Conservation (phyloP, 2,888 invertebrate genomes). For the Criorhina ranunculi region DNA sequence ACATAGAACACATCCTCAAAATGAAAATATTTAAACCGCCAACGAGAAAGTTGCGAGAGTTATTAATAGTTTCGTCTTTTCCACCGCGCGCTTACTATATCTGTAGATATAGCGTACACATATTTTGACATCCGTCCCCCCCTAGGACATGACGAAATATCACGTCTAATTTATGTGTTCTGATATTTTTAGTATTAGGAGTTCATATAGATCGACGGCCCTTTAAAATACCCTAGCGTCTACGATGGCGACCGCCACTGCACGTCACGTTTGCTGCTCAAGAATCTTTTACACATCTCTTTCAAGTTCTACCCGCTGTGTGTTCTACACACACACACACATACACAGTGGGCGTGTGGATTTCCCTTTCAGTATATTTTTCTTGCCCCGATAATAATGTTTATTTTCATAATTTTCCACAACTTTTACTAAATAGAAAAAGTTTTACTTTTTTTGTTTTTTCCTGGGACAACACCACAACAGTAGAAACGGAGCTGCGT, state of each 20-base stretch:
- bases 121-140: constrained; percentile 76
- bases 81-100: constrained; percentile 33
- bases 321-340: constrained; percentile 35
- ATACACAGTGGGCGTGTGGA: constrained; percentile 52
- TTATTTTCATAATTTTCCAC: constrained; percentile 77
- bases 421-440: constrained; percentile 68
- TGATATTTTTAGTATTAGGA: constrained; percentile 73
- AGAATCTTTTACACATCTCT: constrained; percentile 46
- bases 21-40: constrained; percentile 63
- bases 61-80: constrained; percentile 64
- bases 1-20: constrained; percentile 43
- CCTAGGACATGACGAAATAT: constrained; percentile 75
- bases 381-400: constrained; percentile 71
- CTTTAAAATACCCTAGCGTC: constrained; percentile 64
- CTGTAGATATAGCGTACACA: constrained; percentile 50
- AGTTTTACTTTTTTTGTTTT: constrained; percentile 9
- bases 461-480: constrained; percentile 27
- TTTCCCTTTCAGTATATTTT: constrained; percentile 70
- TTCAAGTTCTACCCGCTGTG: constrained; percentile 62
- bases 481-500: constrained; percentile 42
- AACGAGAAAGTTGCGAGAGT: constrained; percentile 65
- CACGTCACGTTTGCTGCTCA: constrained; percentile 16
- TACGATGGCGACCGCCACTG: constrained; percentile 40
- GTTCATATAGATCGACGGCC: constrained; percentile 71
- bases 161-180: constrained; percentile 71